phyloP scores from a whole-genome alignment of 2,888 invertebrate species.

The Synergus japonicus region DNA sequence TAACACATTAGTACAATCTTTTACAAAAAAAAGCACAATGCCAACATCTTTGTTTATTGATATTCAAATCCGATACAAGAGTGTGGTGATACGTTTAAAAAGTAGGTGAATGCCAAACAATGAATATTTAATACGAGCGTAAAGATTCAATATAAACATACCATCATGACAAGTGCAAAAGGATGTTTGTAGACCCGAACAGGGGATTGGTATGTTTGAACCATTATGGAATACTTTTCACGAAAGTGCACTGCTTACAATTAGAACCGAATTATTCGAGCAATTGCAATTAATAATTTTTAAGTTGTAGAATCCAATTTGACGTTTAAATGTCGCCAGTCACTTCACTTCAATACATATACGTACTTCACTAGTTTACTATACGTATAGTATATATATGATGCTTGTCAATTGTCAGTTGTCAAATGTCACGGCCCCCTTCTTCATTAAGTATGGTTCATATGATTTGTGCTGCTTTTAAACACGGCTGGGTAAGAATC shows the following conservation, averaged over 20 bases:
- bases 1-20: neutral
- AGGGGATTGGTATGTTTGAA: conserved; percentile 96
- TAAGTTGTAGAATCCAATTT: neutral
- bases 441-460: no score
- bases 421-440: no score
- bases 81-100: conserved; percentile 42
- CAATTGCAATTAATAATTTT: neutral
- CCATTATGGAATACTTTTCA: conserved; percentile 83
- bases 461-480: no score
- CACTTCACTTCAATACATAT: neutral
- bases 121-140: conserved; percentile 52
- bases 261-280: neutral
- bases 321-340: neutral
- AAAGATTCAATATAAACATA: conserved; percentile 79
- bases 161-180: conserved; percentile 97
- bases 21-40: neutral
- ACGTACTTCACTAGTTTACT: no score
- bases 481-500: no score
- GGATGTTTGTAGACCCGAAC: conserved; percentile 96
- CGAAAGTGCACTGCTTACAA: neutral
- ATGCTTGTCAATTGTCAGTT: no score
- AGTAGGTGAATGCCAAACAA: conserved; percentile 47
- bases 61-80: neutral
- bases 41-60: neutral
- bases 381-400: no score